Conservation (phyloP, 2,888 invertebrate species). For the Ormyrus labotus region DNA sequence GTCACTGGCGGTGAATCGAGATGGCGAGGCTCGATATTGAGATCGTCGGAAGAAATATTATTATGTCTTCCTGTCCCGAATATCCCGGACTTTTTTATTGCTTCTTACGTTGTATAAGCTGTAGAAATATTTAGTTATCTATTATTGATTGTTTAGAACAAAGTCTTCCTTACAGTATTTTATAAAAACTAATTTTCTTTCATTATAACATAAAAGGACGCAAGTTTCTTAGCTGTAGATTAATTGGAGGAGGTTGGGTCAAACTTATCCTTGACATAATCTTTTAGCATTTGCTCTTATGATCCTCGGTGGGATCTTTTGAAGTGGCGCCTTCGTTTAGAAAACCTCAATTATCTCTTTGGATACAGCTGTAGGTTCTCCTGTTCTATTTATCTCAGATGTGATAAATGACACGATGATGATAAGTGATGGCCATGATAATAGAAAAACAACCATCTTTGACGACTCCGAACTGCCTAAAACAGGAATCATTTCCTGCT, state of each 20-base stretch:
- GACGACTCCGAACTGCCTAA: background rate
- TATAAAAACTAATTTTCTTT: too few relatives aligned
- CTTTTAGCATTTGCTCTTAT: too few relatives aligned
- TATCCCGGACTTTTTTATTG: background rate
- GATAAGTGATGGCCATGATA: conserved; percentile 34
- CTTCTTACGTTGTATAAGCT: too few relatives aligned
- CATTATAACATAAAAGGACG: too few relatives aligned
- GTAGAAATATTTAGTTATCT: background rate
- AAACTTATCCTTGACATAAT: too few relatives aligned
- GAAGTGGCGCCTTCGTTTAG: conserved; percentile 39
- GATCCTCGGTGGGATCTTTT: conserved; percentile 28
- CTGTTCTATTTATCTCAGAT: conserved; percentile 26
- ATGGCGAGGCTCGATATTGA: conserved; percentile 28
- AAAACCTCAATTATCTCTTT: conserved; percentile 31
- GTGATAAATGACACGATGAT: conserved; percentile 46
- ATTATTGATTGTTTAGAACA: too few relatives aligned
- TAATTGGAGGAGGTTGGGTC: too few relatives aligned
- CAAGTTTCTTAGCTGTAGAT: too few relatives aligned
- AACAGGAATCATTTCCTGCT: conserved; percentile 40
- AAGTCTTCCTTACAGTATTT: too few relatives aligned
- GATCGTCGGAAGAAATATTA: conserved; percentile 15
- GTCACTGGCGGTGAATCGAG: conserved; percentile 4
- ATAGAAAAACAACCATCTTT: conserved; percentile 18
- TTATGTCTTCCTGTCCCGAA: conserved; percentile 23
- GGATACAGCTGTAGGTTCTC: background rate